Conservation (phyloP, 2,888 invertebrate genomes). For the Drosophila cognata region DNA sequence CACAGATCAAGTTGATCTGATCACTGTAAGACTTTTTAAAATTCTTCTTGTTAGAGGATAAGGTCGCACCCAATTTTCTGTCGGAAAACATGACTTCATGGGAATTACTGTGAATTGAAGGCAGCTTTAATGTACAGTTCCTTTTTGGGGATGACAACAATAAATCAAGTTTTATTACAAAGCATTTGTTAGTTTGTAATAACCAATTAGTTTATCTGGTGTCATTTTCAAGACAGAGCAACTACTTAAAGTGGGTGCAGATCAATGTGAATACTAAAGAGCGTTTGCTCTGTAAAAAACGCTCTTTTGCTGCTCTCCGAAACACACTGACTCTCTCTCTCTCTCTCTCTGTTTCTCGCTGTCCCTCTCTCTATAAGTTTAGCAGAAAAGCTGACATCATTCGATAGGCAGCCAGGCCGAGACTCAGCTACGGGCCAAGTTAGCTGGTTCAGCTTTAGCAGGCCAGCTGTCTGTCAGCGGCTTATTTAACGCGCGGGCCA, state of each 20-base stretch:
- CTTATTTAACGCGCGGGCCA: conserved; percentile 80
- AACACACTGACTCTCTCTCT: conserved; percentile 9
- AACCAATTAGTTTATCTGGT: conserved; percentile 56
- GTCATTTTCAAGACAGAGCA: conserved; percentile 36
- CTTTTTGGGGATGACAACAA: conserved; percentile 62
- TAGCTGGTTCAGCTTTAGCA: conserved; percentile 25
- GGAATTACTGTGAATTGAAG: conserved; percentile 16
- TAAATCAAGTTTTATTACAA: conserved; percentile 69
- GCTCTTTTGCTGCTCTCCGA: conserved; percentile 17
- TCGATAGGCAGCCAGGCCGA: conserved; percentile 47
- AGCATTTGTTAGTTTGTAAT: conserved; percentile 44
- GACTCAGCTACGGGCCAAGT: conserved; percentile 52
- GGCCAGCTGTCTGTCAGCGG: conserved; percentile 69
- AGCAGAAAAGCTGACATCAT: conserved; percentile 75
- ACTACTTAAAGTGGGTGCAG: conserved; percentile 50
- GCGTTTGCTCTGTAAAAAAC: conserved; percentile 17
- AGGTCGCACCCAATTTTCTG: conserved; percentile 4
- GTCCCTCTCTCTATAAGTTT: background rate
- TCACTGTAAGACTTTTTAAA: background rate
- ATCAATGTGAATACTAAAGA: conserved; percentile 41
- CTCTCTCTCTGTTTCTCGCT: background rate
- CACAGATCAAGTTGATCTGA: background rate
- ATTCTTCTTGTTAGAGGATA: conserved; percentile 11
- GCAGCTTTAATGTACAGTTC: conserved; percentile 45
- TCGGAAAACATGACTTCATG: conserved; percentile 52